Evolutionary conservation across 2,797 vertebrate genomes (phyloP), one percentile per base, ranked within the genome.

Genomic region (Nasua narica): DNA sequence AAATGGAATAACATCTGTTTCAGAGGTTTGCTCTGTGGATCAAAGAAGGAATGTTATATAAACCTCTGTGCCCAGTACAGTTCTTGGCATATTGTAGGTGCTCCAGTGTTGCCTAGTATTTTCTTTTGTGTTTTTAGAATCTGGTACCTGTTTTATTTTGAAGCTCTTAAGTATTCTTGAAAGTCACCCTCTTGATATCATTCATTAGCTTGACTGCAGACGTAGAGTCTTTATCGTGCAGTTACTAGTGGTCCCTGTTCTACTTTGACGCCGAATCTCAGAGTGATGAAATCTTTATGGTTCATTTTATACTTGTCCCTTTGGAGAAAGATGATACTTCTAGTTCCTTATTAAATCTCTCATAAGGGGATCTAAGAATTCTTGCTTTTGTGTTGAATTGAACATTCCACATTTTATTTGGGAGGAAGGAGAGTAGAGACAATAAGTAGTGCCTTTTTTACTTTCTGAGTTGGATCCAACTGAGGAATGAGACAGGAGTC

Each of bases 251-350:
- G 37, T 67, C 27, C 85, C 65, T 65, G 25, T 86, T 98, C 25
- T 48, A 15, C 11, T 85, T 95, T 91, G 69, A 86, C 90, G 8
- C 14, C 48, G 76, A 94, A 69, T 52, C 74, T 96, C n/a, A n/a
- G n/a, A 86, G 78, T 72, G 77, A 88, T 87, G 52, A 72, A 85
- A 77, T 93, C 40, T 95, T 93, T 40, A 58, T 76, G 15, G 11
- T 40, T 88, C 62, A 35, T 94, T 84, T 79, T 87, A 43, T 67
- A 90, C 21, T 89, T 23, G 6, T 81, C 5, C 43, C 25, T 43
- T 95, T 93, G 77, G 85, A 96, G 65, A 92, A 96, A 89, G 46
- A 65, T 87, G 52, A 65, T 91, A 56, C 27, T 83, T 85, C 13
- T 78, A 27, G 52, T 82, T 95, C 77, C 60, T 78, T 87, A 67